These are phyloP conservation scores for Anarhynchus alexandrinus DNA, from an alignment of 2,113 vertebrate species.

Conservation along the genomic window DNA sequence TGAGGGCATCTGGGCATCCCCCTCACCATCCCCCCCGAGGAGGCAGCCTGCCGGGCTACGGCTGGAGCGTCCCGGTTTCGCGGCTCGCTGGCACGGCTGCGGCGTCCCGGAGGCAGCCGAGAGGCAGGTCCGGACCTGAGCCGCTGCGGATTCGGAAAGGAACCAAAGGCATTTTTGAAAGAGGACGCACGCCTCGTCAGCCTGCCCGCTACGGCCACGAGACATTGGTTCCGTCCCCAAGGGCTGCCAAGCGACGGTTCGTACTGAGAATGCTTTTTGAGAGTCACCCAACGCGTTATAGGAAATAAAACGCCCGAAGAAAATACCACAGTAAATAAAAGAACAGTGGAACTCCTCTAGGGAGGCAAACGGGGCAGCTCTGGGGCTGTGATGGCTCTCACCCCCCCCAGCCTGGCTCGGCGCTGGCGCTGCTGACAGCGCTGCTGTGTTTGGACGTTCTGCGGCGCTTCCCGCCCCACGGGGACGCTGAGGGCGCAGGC, in stretches of 20 bases:
- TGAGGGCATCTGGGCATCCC: neutral
- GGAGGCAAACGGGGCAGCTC: neutral
- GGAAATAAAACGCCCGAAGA: neutral
- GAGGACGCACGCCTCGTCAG: neutral
- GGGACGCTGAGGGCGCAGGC: no score
- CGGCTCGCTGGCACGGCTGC: neutral
- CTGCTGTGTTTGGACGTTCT: neutral
- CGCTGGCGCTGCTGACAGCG: neutral
- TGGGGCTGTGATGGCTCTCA: neutral
- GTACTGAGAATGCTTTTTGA: neutral
- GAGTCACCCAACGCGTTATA: neutral
- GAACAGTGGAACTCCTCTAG: fast-evolving
- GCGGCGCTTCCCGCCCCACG: neutral
- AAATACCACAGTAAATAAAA: neutral
- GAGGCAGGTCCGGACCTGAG: neutral
- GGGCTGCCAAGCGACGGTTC: neutral
- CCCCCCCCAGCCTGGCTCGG: neutral
- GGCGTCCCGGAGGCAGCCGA: neutral
- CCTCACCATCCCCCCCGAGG: neutral
- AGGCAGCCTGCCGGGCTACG: fast-evolving
- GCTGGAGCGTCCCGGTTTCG: neutral
- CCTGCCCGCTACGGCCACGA: neutral
- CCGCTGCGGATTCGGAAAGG: neutral
- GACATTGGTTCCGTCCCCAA: neutral
- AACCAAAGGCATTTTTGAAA: neutral